Conservation (phyloP, 2,888 invertebrate species). For the Neocrepidodera transversa region DNA sequence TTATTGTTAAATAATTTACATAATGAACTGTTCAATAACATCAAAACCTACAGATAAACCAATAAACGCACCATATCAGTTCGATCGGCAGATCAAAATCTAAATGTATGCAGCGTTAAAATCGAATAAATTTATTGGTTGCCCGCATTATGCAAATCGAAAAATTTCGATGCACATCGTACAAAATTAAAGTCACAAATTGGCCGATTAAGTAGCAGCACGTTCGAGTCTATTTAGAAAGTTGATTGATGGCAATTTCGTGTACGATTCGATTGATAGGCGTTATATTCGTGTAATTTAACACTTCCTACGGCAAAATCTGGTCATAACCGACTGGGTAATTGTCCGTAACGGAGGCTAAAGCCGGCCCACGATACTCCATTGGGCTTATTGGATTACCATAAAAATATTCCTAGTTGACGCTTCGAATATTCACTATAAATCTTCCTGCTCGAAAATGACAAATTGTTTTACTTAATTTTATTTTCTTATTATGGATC, state of each 20-base stretch:
- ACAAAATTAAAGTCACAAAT: slow-evolving; percentile 43
- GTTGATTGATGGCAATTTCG: slow-evolving; percentile 42
- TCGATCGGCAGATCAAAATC: too few relatives aligned
- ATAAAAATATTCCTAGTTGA: slow-evolving; percentile 26
- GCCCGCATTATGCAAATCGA: slow-evolving; percentile 16
- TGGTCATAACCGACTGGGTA: slow-evolving; percentile 39
- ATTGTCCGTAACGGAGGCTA: slow-evolving; percentile 41
- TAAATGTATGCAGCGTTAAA: not conserved
- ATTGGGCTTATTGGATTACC: slow-evolving; percentile 35
- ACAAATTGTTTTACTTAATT: not conserved
- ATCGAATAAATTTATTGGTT: not conserved
- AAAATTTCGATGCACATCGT: slow-evolving; percentile 21
- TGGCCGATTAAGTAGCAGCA: slow-evolving; percentile 36
- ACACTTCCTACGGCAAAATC: slow-evolving; percentile 47
- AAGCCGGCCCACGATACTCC: slow-evolving; percentile 34
- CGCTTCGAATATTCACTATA: not conserved
- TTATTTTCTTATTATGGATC: too few relatives aligned
- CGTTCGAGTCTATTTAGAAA: slow-evolving; percentile 42
- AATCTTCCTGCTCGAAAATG: not conserved
- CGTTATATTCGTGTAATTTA: slow-evolving; percentile 43
- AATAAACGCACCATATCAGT: too few relatives aligned
- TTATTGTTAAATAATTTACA: too few relatives aligned
- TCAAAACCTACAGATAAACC: too few relatives aligned
- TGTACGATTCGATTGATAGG: slow-evolving; percentile 41
- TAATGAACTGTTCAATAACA: too few relatives aligned